phyloP scores from a whole-genome alignment of 1,140 invertebrate species.

The Rhyzopertha dominica region DNA sequence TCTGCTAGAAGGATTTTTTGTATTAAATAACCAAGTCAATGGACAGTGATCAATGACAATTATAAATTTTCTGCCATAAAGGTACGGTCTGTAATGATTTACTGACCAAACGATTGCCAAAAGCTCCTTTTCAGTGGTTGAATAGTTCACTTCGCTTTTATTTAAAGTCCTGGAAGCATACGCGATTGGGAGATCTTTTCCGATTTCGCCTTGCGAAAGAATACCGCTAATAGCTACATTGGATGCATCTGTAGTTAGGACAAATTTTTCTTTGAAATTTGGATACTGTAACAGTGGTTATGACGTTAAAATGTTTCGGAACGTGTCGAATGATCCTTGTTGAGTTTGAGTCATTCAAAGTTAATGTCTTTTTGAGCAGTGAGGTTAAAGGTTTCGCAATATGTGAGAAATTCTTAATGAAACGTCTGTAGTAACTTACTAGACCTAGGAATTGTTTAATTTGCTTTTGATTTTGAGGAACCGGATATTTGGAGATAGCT shows the following conservation, averaged over 20 bases:
- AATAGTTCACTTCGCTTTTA: constrained; percentile 34
- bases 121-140: constrained; percentile 22
- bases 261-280: constrained; percentile 27
- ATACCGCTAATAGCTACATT: constrained; percentile 20
- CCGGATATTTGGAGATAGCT: constrained; percentile 23
- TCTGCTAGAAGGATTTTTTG: constrained; percentile 41
- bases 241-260: constrained; percentile 27
- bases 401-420: no score
- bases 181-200: constrained; percentile 33
- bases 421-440: no score
- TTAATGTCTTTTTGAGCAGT: constrained; percentile 17
- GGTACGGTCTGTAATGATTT: constrained; percentile 48
- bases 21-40: constrained; percentile 47
- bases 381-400: constrained; percentile 16
- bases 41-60: constrained; percentile 51
- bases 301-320: constrained; percentile 1
- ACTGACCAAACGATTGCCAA: constrained; percentile 22
- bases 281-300: constrained; percentile 29
- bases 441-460: no score
- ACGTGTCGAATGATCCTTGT: constrained; percentile 13
- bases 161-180: constrained; percentile 45
- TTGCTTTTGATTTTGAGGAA: constrained; percentile 27
- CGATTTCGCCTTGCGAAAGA: constrained; percentile 21
- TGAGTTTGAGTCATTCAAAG: background rate
- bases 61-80: constrained; percentile 47